Evolutionary conservation across 1,140 invertebrate genomes (phyloP), one percentile per base, ranked within the genome.

Genomic region (Caenorhabditis briggsae): DNA sequence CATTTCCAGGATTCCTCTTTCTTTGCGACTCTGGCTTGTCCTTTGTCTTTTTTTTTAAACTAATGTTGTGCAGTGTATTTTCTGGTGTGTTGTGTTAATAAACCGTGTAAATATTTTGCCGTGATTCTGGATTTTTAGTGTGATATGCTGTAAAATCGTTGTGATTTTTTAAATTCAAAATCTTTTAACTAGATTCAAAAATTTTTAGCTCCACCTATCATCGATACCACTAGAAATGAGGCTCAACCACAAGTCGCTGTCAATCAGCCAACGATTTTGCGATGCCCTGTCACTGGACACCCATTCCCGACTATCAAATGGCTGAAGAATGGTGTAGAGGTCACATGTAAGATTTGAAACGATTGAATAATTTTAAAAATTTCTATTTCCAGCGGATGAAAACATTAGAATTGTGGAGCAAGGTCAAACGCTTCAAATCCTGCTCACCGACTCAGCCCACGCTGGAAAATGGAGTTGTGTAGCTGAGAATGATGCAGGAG

Each of bases 271-370:
- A 92, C 93, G 5, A 88, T 92, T 11, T 85, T 94, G 74, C 92
- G 93, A 87, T 94, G 93, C 92, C 93, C 93, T 11, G 93, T 93
- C 8, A 90, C 89, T 55, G 93, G 85, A 20, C 95, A 95, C 92
- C 96, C 96, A 20, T 93, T 95, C 50, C 96, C 96, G 0, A 94
- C 94, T 16, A 95, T 97, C 18, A 95, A 96, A 91, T 97, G 96
- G 96, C 94, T 78, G 33, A 88, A 82, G 58, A 89, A 91, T 74
- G 90, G 90, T 20, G 82, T 88, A 23, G 78, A 87, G 53, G 88
- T 91, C 6, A 58, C 2, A 25, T 46, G 86, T 87, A 18, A 33
- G 84, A 48, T n/a, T 83, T 12, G 43, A 82, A 61, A 48, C 33
- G 5, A n/a, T 53, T 20, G 2, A 56, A 23, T 14, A n/a, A 20